Conservation (phyloP, 2,113 vertebrate species). For the Falco punctatus region DNA sequence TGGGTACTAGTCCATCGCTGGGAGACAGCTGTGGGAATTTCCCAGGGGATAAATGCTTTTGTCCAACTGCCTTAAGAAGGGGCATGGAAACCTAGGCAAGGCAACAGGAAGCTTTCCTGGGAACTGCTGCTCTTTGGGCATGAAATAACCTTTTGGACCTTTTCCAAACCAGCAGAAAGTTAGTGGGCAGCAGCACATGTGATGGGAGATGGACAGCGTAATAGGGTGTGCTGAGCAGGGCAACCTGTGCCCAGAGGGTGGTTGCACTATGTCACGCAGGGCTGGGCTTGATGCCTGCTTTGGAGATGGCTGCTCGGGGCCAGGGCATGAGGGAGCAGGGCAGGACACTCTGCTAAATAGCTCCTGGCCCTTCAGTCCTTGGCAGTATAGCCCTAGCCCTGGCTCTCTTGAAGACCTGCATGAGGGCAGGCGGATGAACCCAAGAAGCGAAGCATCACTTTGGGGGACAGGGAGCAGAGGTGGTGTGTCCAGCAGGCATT, state of each 20-base stretch:
- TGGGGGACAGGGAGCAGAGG: background rate
- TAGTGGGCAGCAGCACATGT: background rate
- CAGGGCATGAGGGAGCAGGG: background rate
- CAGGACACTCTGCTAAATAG: background rate
- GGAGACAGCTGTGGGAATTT: background rate
- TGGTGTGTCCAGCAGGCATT: background rate
- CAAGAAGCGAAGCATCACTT: rapidly evolving
- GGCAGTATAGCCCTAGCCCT: background rate
- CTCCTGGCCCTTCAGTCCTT: background rate
- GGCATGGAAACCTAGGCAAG: background rate
- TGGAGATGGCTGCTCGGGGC: background rate
- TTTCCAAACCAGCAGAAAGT: background rate
- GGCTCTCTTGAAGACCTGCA: background rate
- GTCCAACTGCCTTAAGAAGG: background rate
- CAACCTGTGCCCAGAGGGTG: background rate
- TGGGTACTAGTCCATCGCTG: background rate
- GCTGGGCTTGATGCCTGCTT: background rate
- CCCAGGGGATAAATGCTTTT: background rate
- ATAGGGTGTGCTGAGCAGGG: background rate
- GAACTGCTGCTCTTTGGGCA: background rate
- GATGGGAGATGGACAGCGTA: background rate
- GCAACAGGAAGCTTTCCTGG: background rate
- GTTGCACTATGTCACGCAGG: background rate
- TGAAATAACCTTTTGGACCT: background rate
- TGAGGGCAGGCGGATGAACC: background rate